phyloP scores from a whole-genome alignment of 2,888 invertebrate species.

The Eristalis pertinax region DNA sequence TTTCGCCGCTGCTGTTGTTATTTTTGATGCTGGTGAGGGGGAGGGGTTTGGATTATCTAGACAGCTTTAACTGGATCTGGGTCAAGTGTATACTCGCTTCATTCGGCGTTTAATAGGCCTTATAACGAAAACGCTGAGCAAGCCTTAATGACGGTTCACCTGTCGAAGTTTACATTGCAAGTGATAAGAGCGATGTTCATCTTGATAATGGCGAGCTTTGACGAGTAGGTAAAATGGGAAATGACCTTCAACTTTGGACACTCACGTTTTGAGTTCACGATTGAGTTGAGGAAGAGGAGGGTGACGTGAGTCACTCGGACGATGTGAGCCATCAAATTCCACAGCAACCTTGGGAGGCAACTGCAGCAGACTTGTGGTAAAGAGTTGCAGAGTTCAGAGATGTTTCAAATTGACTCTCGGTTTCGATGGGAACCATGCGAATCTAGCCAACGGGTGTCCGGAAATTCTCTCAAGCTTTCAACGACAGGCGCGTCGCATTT shows the following conservation, averaged over 20 bases:
- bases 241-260: slow-evolving; percentile 3
- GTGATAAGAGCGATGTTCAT: not conserved
- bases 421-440: too few species aligned
- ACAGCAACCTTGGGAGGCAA: too few species aligned
- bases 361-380: too few species aligned
- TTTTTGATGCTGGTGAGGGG: not conserved
- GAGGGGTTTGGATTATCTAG: not conserved
- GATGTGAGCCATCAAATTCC: too few species aligned
- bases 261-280: not conserved
- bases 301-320: too few species aligned
- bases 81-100: slow-evolving; percentile 16
- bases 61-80: not conserved
- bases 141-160: not conserved
- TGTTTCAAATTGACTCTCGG: too few species aligned
- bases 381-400: too few species aligned
- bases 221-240: not conserved
- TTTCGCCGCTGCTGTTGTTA: not conserved
- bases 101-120: not conserved
- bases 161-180: not conserved
- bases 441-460: too few species aligned
- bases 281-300: too few species aligned
- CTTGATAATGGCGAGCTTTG: not conserved
- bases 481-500: too few species aligned
- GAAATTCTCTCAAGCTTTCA: too few species aligned
- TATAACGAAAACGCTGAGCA: not conserved